Percentiles rank a stretch among this genome's conserved stretches.
Evolutionary conservation across 2,797 vertebrate genomes (phyloP).

Genomic region (Periparus ater): DNA sequence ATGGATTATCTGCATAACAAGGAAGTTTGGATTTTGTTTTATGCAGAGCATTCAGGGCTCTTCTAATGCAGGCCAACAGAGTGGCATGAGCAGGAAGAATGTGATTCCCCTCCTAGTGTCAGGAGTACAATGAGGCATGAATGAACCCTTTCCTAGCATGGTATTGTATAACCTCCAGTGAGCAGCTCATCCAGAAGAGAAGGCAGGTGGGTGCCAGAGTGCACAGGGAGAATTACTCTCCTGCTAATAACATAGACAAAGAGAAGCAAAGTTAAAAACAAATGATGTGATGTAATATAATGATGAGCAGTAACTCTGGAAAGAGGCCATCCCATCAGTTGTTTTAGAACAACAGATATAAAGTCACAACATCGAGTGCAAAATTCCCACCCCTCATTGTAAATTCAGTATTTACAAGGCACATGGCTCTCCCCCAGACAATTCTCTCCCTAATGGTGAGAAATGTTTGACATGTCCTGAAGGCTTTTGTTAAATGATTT

Average conservation of each 20-base stretch:
- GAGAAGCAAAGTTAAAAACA: background rate
- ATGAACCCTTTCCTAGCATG: background rate
- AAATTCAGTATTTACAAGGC: background rate
- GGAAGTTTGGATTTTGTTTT: slow-evolving; percentile 28
- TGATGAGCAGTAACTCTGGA: background rate
- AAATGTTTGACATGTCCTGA: background rate
- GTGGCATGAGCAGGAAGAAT: slow-evolving; percentile 1
- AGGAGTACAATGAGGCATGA: background rate
- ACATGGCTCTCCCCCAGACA: background rate
- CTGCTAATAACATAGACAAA: background rate
- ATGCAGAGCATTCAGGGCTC: background rate
- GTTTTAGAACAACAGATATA: background rate
- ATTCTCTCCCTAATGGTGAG: background rate
- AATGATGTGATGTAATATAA: background rate
- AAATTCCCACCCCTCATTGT: background rate
- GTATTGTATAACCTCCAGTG: background rate
- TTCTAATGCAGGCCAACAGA: background rate
- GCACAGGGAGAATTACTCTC: background rate
- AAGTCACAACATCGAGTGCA: background rate
- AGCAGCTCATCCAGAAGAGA: background rate
- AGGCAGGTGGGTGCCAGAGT: background rate
- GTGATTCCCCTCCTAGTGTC: background rate
- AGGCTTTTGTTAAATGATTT: background rate
- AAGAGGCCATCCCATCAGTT: background rate
- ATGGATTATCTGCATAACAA: slow-evolving; percentile 34